Evolutionary conservation across 2,113 vertebrate genomes (phyloP), one percentile per base, ranked within the genome.

Genomic region (Tupaia chinensis): DNA sequence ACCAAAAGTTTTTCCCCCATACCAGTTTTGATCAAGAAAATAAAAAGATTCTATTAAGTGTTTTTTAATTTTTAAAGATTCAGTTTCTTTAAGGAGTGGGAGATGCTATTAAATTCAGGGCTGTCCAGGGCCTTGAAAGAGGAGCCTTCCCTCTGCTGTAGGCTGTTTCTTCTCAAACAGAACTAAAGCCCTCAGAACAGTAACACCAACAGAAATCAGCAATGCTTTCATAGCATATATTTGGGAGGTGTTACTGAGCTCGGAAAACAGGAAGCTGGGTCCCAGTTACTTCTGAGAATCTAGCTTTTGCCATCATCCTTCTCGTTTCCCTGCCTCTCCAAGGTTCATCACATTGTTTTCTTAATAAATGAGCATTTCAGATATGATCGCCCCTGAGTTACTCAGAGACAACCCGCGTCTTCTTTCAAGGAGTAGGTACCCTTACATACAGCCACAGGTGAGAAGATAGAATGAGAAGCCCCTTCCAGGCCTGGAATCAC

Each of bases 131-230:
- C 76, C 89, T 66, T 93, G 61, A 94, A 74, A 17, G 61, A 70
- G 78, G 95, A 87, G 70, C 4, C 54, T 69, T 74, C 91, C 29
- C 25, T 95, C 23, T 60, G 44, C 74, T 34, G 5, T 53, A 76
- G 89, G 72, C 56, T 76, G 15, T 96, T 94, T 84, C 66, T 19
- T 10, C 73, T 82, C n/a, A 10, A 80, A 93, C 78, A 91, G 56
- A 95, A 97, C 20, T 68, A 53, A 90, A 95, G 87, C 56, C 91
- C 96, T 84, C 68, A 96, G 95, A 88, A 72, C 73, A 97, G 72
- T 88, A 66, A 86, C 44, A 44, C 44, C 44, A 92, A 68, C 17
- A 85, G n/a, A 94, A 95, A 79, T 68, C 25, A 72, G 81, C 79
- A 58, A 6, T 84, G 93, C 34, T 65, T 94, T 80, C 3, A 2